Conservation (phyloP, 2,113 vertebrate species). For the Rhinolophus ferrumequinum region DNA sequence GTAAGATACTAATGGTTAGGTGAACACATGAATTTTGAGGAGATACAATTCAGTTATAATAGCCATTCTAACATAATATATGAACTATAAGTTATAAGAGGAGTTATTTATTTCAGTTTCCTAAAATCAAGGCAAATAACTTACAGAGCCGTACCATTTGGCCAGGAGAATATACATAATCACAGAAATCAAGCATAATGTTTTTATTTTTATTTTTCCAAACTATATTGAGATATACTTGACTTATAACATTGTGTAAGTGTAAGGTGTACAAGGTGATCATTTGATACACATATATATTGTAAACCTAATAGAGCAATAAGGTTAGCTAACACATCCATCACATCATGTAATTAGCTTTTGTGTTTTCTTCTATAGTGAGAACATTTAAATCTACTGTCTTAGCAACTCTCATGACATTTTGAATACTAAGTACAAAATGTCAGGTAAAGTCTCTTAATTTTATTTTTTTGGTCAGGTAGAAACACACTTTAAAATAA, state of each 20-base stretch:
- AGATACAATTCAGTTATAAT: not conserved
- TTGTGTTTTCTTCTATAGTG: not conserved
- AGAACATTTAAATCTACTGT: not conserved
- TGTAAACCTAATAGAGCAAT: not conserved
- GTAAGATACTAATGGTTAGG: not conserved
- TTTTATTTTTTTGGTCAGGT: not conserved
- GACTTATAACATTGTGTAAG: not conserved
- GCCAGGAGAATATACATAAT: not conserved
- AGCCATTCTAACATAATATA: not conserved
- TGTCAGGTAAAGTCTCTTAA: not conserved
- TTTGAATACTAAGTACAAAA: not conserved
- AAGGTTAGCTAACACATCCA: not conserved
- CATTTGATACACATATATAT: not conserved
- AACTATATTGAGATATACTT: not conserved
- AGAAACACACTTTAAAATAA: constrained; percentile 10
- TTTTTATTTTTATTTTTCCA: not conserved
- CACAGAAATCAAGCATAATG: not conserved
- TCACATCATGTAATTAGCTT: not conserved
- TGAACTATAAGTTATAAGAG: not conserved
- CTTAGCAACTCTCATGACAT: not conserved
- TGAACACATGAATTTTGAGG: not conserved
- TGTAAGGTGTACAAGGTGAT: not conserved
- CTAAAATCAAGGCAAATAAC: not conserved
- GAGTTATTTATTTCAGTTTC: not conserved
- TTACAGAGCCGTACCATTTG: not conserved